Evolutionary conservation across 2,888 invertebrate species (phyloP), one percentile per base, ranked within the genome.

Genomic region (Parascotia fuliginaria): DNA sequence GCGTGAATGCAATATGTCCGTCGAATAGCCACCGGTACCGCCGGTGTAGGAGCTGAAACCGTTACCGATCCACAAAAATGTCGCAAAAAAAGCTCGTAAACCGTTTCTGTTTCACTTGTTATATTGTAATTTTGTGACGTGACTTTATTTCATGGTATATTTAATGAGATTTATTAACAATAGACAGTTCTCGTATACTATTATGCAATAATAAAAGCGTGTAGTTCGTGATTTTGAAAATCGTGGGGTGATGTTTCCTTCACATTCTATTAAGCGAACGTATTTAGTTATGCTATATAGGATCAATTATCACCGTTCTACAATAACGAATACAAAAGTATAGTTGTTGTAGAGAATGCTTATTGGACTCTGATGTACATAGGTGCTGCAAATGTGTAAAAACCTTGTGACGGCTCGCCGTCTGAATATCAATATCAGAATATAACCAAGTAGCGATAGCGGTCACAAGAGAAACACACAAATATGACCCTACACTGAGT

Each of bases 371-470:
- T 74, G 69, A 79, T 70, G 81, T 77, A 78, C 79, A 70, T 68
- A 72, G 75, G 73, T 74, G 76, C 78, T 74, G 76, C 79, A 77
- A 77, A 79, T 75, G 81, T 78, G 82, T 79, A 83, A 83, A 82
- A 81, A 77, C 84, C 78, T 84, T 81, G 83, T 75, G 75, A 65
- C 77, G 75, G 75, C 70, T 81, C 86, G 81, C 85, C 75, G 73
- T 79, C 78, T 85, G 91, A 89, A 92, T 92, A 88, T 86, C 89
- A 92, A 92, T 90, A 87, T 85, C 81, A 79, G 81, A 83, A 81
- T 85, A 87, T 85, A 80, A 75, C 71, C 79, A 73, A 77, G 79
- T 74, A 65, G 76, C 83, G 78, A 80, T 79, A 79, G 77, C 79
- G 75, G 79, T 74, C 83, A 86, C 86, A 85, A 83, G 80, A 84